Evolutionary conservation across 1,140 invertebrate genomes (phyloP).

Genomic region (Copidosoma floridanum): DNA sequence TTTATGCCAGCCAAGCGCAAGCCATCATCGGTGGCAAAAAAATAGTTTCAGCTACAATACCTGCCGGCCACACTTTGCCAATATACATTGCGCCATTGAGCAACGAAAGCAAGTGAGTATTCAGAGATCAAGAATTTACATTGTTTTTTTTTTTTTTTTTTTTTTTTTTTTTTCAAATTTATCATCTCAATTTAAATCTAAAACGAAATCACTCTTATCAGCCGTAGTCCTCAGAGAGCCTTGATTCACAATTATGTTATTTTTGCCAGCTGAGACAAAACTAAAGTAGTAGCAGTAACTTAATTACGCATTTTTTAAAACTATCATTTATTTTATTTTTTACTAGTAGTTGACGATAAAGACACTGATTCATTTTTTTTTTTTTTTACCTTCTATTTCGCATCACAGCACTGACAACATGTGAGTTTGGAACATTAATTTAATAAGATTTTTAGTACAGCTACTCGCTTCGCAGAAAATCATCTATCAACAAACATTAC

Average conservation of each 20-base stretch:
- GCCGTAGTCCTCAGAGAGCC: background rate
- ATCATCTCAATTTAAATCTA: no score
- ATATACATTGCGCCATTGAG: slow-evolving; percentile 74
- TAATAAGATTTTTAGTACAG: slow-evolving; percentile 29
- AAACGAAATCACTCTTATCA: no score
- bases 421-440: slow-evolving; percentile 39
- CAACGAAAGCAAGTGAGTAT: slow-evolving; percentile 69
- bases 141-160: no score
- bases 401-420: slow-evolving; percentile 43
- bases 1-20: slow-evolving; percentile 68
- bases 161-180: no score
- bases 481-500: background rate
- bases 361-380: slow-evolving; percentile 11
- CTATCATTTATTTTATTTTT: background rate
- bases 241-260: background rate
- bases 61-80: slow-evolving; percentile 64
- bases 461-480: slow-evolving; percentile 15
- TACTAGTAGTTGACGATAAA: background rate
- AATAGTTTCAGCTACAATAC: slow-evolving; percentile 63
- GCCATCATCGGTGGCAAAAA: slow-evolving; percentile 78
- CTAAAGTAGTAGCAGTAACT: background rate
- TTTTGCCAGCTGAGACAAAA: background rate
- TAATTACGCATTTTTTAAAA: background rate
- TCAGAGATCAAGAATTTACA: no score
- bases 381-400: slow-evolving; percentile 22